Conservation (phyloP, 2,797 vertebrate genomes). For the Thalassophryne amazonica region DNA sequence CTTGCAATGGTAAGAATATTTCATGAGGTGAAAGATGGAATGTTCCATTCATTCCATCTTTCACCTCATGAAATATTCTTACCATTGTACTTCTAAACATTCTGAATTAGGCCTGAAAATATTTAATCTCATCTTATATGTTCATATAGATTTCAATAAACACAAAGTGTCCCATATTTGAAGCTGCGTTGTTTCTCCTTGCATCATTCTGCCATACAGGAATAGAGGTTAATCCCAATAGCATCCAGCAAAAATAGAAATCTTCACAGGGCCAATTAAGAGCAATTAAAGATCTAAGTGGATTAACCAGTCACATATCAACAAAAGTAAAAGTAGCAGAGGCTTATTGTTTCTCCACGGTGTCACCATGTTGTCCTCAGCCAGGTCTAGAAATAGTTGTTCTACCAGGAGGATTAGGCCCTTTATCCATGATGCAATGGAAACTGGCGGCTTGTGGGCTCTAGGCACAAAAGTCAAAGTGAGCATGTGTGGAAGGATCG, state of each 20-base stretch:
- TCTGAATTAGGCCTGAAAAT: too few relatives aligned
- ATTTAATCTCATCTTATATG: too few relatives aligned
- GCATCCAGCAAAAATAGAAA: not conserved
- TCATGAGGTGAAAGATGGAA: too few relatives aligned
- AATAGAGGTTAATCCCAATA: not conserved
- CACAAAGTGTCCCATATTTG: too few relatives aligned
- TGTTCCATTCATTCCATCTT: too few relatives aligned
- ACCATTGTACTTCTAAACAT: too few relatives aligned
- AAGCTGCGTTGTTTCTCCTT: not conserved
- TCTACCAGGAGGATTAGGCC: slow-evolving; percentile 61
- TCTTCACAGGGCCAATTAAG: slow-evolving; percentile 24
- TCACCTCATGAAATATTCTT: too few relatives aligned
- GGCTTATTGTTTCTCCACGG: slow-evolving; percentile 26
- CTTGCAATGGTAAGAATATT: too few relatives aligned
- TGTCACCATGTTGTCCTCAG: slow-evolving; percentile 46
- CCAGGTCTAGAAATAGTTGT: slow-evolving; percentile 70
- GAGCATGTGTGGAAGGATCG: slow-evolving; percentile 18
- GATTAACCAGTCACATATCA: slow-evolving; percentile 33
- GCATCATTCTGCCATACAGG: not conserved
- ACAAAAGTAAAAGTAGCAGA: too few relatives aligned
- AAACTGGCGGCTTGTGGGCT: slow-evolving; percentile 37
- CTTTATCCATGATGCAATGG: slow-evolving; percentile 70
- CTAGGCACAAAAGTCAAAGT: slow-evolving; percentile 23
- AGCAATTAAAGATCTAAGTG: slow-evolving; percentile 5
- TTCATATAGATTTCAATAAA: not conserved